Conservation (phyloP, 2,888 invertebrate genomes). For the Agonopterix arenella region DNA sequence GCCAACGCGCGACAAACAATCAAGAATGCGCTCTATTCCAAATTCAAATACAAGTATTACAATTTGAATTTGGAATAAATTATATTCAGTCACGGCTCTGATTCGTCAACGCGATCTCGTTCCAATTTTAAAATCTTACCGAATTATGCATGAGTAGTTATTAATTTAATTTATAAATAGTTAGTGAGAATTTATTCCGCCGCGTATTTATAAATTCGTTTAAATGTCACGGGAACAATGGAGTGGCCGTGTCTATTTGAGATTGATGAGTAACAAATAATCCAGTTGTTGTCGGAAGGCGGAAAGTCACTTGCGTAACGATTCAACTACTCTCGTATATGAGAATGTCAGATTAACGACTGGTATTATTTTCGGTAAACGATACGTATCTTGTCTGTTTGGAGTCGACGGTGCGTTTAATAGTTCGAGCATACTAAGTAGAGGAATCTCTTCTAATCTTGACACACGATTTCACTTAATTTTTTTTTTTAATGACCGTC, state of each 20-base stretch:
- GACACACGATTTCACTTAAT: slow-evolving; percentile 47
- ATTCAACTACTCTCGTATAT: slow-evolving; percentile 35
- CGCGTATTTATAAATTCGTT: slow-evolving; percentile 65
- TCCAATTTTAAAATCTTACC: slow-evolving; percentile 32
- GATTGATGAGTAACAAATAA: slow-evolving; percentile 71
- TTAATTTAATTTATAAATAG: slow-evolving; percentile 35
- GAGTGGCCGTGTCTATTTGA: slow-evolving; percentile 63
- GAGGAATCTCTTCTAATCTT: slow-evolving; percentile 32
- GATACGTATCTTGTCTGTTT: slow-evolving; percentile 65
- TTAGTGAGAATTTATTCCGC: slow-evolving; percentile 40
- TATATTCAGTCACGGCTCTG: slow-evolving; percentile 28
- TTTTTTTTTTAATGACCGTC: slow-evolving; percentile 5
- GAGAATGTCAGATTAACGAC: slow-evolving; percentile 58
- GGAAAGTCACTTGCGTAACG: slow-evolving; percentile 55
- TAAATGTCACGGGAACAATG: slow-evolving; percentile 74
- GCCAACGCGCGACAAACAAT: slow-evolving; percentile 60
- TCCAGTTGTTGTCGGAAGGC: slow-evolving; percentile 57
- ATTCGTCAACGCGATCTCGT: slow-evolving; percentile 15
- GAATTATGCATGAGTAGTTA: slow-evolving; percentile 34
- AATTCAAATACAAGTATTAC: slow-evolving; percentile 49
- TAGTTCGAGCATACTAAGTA: slow-evolving; percentile 55
- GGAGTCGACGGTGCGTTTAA: slow-evolving; percentile 57
- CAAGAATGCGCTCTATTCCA: slow-evolving; percentile 66
- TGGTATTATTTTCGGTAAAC: slow-evolving; percentile 68
- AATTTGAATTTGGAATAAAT: slow-evolving; percentile 50